Percentiles rank a stretch among this genome's conserved stretches.
Evolutionary conservation across 2,888 invertebrate genomes (phyloP).

Genomic region (Melitaea athalia): DNA sequence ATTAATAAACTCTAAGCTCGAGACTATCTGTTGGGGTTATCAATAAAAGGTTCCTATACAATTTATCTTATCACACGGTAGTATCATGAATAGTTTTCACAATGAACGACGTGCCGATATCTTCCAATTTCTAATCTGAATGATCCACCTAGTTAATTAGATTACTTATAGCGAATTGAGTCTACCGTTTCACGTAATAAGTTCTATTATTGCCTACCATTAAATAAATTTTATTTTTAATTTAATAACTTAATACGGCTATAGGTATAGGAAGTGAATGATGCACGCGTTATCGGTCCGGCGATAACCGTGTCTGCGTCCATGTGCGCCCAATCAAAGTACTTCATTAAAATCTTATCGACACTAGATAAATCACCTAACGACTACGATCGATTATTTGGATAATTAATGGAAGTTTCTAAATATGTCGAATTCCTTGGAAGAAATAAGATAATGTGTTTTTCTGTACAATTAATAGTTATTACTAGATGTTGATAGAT

Average conservation of each 20-base stretch:
- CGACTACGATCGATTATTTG: slow-evolving; percentile 80
- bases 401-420: slow-evolving; percentile 79
- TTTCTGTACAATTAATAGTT: slow-evolving; percentile 6
- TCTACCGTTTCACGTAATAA: slow-evolving; percentile 47
- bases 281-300: slow-evolving; percentile 69
- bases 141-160: slow-evolving; percentile 79
- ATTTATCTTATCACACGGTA: slow-evolving; percentile 78
- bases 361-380: slow-evolving; percentile 81
- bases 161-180: slow-evolving; percentile 46
- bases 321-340: slow-evolving; percentile 80
- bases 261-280: slow-evolving; percentile 76
- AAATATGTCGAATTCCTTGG: slow-evolving; percentile 73
- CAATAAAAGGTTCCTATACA: slow-evolving; percentile 72
- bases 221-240: slow-evolving; percentile 67
- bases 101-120: slow-evolving; percentile 81
- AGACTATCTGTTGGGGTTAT: too few species aligned
- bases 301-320: slow-evolving; percentile 72
- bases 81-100: slow-evolving; percentile 79
- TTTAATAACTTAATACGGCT: slow-evolving; percentile 79
- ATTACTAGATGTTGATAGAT: background rate
- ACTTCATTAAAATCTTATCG: slow-evolving; percentile 83
- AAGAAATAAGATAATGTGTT: slow-evolving; percentile 12
- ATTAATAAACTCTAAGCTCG: too few species aligned
- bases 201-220: slow-evolving; percentile 51
- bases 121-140: slow-evolving; percentile 80